A percentile compares a stretch with the other conserved stretches of the same genome.
Evolutionary conservation across 2,113 vertebrate species (phyloP).

Genomic region (Tringa solitaria): DNA sequence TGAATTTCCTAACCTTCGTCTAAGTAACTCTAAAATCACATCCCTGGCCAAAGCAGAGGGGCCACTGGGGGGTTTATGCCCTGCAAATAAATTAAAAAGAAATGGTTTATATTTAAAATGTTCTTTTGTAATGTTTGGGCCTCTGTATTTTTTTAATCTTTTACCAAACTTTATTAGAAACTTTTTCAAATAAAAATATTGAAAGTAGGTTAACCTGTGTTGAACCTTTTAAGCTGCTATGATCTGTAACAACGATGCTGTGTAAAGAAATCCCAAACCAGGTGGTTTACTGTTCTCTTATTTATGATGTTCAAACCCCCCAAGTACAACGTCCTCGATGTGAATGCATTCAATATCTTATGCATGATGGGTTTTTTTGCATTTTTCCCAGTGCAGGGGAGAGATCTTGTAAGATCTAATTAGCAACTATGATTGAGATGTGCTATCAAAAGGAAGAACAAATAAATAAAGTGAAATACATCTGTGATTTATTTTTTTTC

Average conservation of each 20-base stretch:
- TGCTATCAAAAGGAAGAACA: slow-evolving; percentile 56
- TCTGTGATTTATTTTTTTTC: background rate
- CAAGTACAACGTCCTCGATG: background rate
- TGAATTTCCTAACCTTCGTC: background rate
- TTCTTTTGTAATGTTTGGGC: background rate
- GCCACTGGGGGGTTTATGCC: background rate
- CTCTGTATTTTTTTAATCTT: background rate
- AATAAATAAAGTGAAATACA: slow-evolving; percentile 11
- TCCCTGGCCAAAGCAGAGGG: background rate
- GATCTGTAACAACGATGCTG: background rate
- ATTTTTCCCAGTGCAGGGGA: background rate
- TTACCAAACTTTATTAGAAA: background rate
- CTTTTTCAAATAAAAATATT: background rate
- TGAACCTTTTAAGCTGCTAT: slow-evolving; percentile 41
- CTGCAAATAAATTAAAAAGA: background rate
- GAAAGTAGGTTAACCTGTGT: slow-evolving; percentile 23
- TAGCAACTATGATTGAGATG: background rate
- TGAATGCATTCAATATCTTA: background rate
- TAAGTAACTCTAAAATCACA: background rate
- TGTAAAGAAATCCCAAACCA: background rate
- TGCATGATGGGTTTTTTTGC: slow-evolving; percentile 21
- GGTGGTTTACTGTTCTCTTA: slow-evolving; percentile 9
- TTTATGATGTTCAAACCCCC: slow-evolving; percentile 29
- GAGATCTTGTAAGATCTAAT: slow-evolving; percentile 37
- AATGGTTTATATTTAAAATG: background rate